Base-by-base conservation (phyloP, 2,888 invertebrate genomes). In the Erebia palarica region DNA sequence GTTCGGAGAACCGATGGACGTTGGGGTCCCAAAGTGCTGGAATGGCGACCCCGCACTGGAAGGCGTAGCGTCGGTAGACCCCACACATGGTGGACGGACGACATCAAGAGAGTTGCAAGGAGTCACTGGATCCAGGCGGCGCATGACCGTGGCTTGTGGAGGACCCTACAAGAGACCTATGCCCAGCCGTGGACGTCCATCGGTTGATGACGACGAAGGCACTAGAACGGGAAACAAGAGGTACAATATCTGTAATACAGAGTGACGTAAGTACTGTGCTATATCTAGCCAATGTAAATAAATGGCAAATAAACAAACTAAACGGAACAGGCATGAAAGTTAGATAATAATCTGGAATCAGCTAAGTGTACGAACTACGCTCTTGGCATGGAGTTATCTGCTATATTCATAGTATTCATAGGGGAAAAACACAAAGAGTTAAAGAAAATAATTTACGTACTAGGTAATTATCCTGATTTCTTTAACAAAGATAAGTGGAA, bases 321-420 rank as follows among this genome's bases (percentile, higher is more conserved):
- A 51, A 63, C 47, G 66, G 61, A 64, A 67, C 63, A 63, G 36
- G 67, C 49, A 63, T 61, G 58, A 18, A 47, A 47, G 44, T 18
- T 21, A 57, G 42, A 66, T 58, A 18, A 63, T 63, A 63, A 66
- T 66, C 55, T 58, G 11, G 21, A 44, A 66, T 58, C 58, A 44
- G 65, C 16, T 58, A 58, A 61, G 42, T 42, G 16, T 42, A 13
- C 11, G 42, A 36, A 51, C 36, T 65, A 53, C n/a, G 51, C n/a
- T 65, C 16, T 61, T 61, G 64, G 64, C 64, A 61, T 65, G 36
- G 16, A 14, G 49, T 59, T 69, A 65, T 69, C 69, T 65, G 18
- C 16, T 44, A 65, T 36, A 36, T 36, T 27, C 27, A 4, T 13
- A 51, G 14, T 42, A 16, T 11, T 47, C 18, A 10, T 11, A 60